Percentiles rank a stretch among this genome's conserved stretches.
Conservation (phyloP, 2,888 invertebrate genomes). For the Trachelus stipa region DNA sequence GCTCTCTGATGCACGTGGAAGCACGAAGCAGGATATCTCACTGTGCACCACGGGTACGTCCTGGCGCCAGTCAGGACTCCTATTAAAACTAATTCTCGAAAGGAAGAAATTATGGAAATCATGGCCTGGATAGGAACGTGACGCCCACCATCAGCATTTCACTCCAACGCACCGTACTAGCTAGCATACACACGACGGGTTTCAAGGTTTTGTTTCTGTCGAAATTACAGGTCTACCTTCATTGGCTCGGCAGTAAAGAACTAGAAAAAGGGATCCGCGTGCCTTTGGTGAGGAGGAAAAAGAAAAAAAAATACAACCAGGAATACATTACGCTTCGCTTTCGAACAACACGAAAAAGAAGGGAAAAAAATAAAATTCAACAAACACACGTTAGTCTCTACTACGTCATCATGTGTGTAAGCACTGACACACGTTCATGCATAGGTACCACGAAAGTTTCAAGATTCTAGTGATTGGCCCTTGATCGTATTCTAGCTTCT, state of each 20-base stretch:
- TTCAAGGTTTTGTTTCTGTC: constrained; percentile 45
- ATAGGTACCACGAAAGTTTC: not conserved
- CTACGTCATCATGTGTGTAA: not conserved
- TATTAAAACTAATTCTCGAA: constrained; percentile 64
- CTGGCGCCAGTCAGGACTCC: constrained; percentile 59
- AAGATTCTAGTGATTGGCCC: not conserved
- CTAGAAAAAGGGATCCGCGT: not conserved
- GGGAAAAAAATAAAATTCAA: not conserved
- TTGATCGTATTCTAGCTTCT: not conserved
- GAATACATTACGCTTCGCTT: not conserved
- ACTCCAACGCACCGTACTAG: constrained; percentile 19
- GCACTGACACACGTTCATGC: not conserved
- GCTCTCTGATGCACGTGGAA: not conserved
- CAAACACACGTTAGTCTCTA: not conserved
- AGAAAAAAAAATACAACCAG: not conserved
- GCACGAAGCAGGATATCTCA: not conserved
- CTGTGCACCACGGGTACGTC: not conserved
- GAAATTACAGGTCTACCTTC: constrained; percentile 58
- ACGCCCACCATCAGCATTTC: constrained; percentile 25
- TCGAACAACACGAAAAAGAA: constrained; percentile 14
- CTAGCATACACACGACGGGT: not conserved
- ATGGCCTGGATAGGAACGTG: constrained; percentile 30
- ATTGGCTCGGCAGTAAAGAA: constrained; percentile 16
- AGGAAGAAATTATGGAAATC: constrained; percentile 63
- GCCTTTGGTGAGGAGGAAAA: constrained; percentile 37